Evolutionary conservation across 2,113 vertebrate genomes (phyloP), one percentile per base, ranked within the genome.

Genomic region (Fukomys damarensis): DNA sequence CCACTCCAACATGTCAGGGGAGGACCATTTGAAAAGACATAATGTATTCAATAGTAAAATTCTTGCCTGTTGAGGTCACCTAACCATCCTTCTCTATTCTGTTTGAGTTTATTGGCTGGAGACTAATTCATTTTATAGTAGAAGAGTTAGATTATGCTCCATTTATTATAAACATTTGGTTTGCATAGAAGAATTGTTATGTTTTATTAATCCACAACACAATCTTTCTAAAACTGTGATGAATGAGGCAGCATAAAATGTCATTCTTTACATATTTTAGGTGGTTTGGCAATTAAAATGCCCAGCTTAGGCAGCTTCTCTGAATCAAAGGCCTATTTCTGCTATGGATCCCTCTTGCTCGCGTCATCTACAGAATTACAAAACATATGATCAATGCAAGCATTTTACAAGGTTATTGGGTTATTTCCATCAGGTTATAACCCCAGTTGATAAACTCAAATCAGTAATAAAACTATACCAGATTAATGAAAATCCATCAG

Each of bases 131-230:
- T 98, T 98, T 98, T 98, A 95, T 94, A 98, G 95, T 96, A 97
- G 96, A 97, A 96, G 97, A 92, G 96, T 98, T 96, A 97, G 96
- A 97, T 97, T 97, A 93, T 97, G 97, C 96, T 97, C 93, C 97
- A 98, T 98, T 98, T 98, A 98, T 98, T 98, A 98, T 89, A 98
- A 98, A 98, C 10, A 79, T 91, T 97, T 97, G 95, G 86, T 98
- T 98, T 98, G 96, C 97, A 97, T 90, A 98, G 97, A 98, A 98
- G 96, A 97, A 98, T 94, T 98, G 98, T 76, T 63, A 96, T 1
- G 6, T 98, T 98, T 98, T 98, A 98, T 98, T 98, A 98, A 98
- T 98, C 97, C 95, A 98, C 98, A 98, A 98, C 68, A 46, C 38
- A 32, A 86, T 94, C 96, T 98, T 97, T 98, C 98, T 98, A 98